Evolutionary conservation across 2,113 vertebrate species (phyloP), one percentile per base, ranked within the genome.

Genomic region (Gymnorhina tibicen): DNA sequence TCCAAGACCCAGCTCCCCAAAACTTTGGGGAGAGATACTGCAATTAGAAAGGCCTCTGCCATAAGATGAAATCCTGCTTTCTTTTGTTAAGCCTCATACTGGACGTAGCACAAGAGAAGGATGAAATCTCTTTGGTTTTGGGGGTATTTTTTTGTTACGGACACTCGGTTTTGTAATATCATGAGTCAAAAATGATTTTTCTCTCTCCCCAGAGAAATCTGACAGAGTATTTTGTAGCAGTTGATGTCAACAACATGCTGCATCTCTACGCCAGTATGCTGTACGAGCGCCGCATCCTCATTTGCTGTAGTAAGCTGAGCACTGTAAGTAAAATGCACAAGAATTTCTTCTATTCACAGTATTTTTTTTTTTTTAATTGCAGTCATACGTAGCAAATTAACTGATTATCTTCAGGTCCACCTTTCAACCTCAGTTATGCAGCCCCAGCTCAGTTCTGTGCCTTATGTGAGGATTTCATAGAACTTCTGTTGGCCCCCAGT

Each of bases 171-270:
- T 90, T 91, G 44, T 87, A 53, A 66, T 84, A 9, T 53, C 82
- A 64, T 39, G 78, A 81, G 53, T 84, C 75, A 93, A 75, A 87
- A 93, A 66, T 55, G 26, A 33, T 95, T 84, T 46, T 87, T 87
- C 32, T 96, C 93, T 97, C 76, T 95, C 98, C 97, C 87, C 98
- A 99, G 99, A 99, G 99, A 98, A 99, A 99, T 97, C 98, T 99
- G 97, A 99, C 99, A 3, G 99, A 99, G 97, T 99, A 99, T 97
- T 99, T 99, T 97, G 99, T 99, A 97, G 99, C 99, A 47, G 99
- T 99, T 92, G 99, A 99, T 96, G 99, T 99, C 84, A 99, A 99
- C 98, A 99, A 99, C 98, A 99, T 99, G 99, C 98, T 99, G 82
- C 99, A 99, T 89, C 98, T 99, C 92, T 99, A 99, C 2, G 99